phyloP scores from a whole-genome alignment of 2,113 vertebrate genomes.

The Ibidorhyncha struthersii region DNA sequence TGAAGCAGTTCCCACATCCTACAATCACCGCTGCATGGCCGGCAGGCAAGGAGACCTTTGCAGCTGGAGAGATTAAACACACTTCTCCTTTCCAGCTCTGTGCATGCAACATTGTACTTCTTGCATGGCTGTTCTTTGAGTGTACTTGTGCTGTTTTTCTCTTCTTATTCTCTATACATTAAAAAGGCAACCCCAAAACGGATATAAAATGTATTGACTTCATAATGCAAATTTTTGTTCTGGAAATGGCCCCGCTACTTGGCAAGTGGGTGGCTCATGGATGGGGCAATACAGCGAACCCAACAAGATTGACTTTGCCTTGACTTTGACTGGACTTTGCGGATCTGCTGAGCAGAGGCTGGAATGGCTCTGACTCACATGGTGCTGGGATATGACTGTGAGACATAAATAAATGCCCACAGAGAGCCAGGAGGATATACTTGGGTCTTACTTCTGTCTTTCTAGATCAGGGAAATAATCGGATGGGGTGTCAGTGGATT shows the following conservation, averaged over 20 bases:
- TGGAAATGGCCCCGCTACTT: background rate
- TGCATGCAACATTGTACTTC: background rate
- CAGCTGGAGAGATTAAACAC: background rate
- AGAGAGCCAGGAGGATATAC: constrained; percentile 15
- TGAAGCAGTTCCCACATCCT: background rate
- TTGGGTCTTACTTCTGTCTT: constrained; percentile 31
- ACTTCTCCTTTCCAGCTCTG: background rate
- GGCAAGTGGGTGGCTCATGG: background rate
- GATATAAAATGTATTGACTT: background rate
- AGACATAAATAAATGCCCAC: constrained; percentile 36
- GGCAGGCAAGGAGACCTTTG: background rate
- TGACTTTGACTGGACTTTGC: background rate
- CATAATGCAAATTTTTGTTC: background rate
- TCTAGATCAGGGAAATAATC: constrained; percentile 51
- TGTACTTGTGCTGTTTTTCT: background rate
- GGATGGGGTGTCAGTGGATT: constrained; percentile 44
- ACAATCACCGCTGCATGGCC: background rate
- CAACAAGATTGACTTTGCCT: constrained; percentile 1
- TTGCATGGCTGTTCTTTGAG: rapidly evolving
- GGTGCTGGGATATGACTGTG: background rate
- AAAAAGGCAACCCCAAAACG: background rate
- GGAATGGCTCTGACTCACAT: constrained; percentile 6
- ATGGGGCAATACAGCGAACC: background rate
- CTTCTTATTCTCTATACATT: background rate
- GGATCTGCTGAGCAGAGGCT: background rate